phyloP scores from a whole-genome alignment of 2,888 invertebrate genomes.

The Morinoia aosen region DNA sequence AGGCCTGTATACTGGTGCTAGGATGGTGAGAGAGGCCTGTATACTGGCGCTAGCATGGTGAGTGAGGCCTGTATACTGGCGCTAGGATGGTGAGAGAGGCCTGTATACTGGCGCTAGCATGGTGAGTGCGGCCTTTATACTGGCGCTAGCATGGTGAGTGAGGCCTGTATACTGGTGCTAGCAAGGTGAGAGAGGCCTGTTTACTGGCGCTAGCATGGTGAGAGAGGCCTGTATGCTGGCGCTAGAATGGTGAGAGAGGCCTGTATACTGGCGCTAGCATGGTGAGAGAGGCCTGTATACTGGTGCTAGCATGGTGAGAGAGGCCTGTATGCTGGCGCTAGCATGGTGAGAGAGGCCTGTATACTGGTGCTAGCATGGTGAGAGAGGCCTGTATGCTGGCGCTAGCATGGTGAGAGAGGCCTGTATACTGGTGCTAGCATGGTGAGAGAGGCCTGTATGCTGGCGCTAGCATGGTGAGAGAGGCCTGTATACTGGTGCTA shows the following conservation, averaged over 20 bases:
- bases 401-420: too few species aligned
- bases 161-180: background rate
- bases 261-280: background rate
- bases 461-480: constrained; percentile 80
- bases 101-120: background rate
- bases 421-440: too few species aligned
- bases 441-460: constrained; percentile 77
- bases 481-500: background rate
- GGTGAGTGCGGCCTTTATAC: background rate
- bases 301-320: background rate
- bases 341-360: too few species aligned
- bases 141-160: background rate
- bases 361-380: too few species aligned
- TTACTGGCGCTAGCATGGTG: background rate
- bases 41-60: too few species aligned
- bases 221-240: background rate
- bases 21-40: too few species aligned
- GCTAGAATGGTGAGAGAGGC: background rate
- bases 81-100: constrained; percentile 77
- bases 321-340: background rate
- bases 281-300: background rate
- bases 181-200: too few species aligned
- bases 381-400: too few species aligned
- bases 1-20: too few species aligned
- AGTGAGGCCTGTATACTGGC: constrained; percentile 80